A percentile compares a stretch with the other conserved stretches of the same genome.
These are phyloP conservation scores for Ryuthela nishihirai DNA, from an alignment of 2,888 invertebrate genomes.

Conservation along the genomic window DNA sequence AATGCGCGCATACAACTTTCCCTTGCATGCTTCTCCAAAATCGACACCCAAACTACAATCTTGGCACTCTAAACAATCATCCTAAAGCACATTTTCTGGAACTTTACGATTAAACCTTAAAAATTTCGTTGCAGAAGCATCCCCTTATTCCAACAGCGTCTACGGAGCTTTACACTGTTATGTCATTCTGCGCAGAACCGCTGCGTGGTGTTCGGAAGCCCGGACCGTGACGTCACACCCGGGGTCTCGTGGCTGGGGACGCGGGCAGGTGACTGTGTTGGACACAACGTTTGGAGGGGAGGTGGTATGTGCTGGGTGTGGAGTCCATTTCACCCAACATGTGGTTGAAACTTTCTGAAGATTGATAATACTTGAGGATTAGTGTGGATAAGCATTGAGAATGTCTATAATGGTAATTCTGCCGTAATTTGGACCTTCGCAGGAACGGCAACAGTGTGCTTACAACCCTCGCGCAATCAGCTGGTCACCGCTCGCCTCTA, in stretches of 20 bases:
- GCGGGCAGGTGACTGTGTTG: slow-evolving; percentile 34
- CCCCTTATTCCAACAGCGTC: slow-evolving; percentile 4
- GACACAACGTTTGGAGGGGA: slow-evolving; percentile 19
- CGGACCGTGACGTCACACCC: slow-evolving; percentile 28
- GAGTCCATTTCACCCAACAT: too few relatives aligned
- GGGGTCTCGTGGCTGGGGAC: slow-evolving; percentile 13
- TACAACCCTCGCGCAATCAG: too few relatives aligned
- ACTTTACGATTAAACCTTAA: slow-evolving; percentile 16
- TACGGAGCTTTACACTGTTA: slow-evolving; percentile 33
- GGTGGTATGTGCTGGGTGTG: too few relatives aligned
- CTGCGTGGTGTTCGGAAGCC: slow-evolving; percentile 21
- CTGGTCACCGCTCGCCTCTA: too few relatives aligned
- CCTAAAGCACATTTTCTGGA: slow-evolving; percentile 22
- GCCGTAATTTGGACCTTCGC: too few relatives aligned
- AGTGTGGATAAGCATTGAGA: too few relatives aligned
- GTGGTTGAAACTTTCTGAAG: too few relatives aligned
- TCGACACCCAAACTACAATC: slow-evolving; percentile 6
- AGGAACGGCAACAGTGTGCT: too few relatives aligned
- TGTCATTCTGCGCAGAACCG: slow-evolving; percentile 35
- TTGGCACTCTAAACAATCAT: slow-evolving; percentile 17
- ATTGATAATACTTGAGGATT: too few relatives aligned
- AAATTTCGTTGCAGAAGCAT: slow-evolving; percentile 32
- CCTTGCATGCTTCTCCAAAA: slow-evolving; percentile 7
- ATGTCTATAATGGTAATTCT: too few relatives aligned
- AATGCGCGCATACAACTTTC: slow-evolving; percentile 24